Percentiles rank a stretch among this genome's conserved stretches.
phyloP scores from a whole-genome alignment of 2,113 vertebrate species.

The Caranx ignobilis region DNA sequence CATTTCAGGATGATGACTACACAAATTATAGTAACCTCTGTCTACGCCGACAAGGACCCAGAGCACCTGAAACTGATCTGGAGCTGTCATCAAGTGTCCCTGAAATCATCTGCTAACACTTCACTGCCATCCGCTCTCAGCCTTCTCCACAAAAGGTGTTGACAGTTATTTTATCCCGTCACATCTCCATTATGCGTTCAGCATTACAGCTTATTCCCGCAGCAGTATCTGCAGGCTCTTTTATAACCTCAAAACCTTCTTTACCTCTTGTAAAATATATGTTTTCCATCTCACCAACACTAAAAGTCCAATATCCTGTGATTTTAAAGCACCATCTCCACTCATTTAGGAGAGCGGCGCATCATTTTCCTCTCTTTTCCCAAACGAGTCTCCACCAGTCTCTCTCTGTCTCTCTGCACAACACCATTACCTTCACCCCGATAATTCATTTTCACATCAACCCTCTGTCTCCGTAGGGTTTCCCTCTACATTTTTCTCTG shows the following conservation, averaged over 20 bases:
- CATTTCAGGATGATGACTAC: constrained; percentile 39
- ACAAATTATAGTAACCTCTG: constrained; percentile 35
- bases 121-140: not conserved
- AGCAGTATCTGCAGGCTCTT: not conserved
- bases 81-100: constrained; percentile 5
- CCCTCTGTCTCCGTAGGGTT: constrained; percentile 11
- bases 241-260: not conserved
- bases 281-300: constrained; percentile 3
- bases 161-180: not conserved
- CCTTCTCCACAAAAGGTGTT: not conserved
- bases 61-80: constrained; percentile 52
- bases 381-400: constrained; percentile 7
- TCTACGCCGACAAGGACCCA: constrained; percentile 20
- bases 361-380: not conserved
- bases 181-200: not conserved
- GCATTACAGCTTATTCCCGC: not conserved
- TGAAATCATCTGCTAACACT: not conserved
- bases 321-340: constrained; percentile 26
- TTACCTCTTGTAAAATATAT: not conserved
- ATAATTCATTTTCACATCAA: constrained; percentile 41
- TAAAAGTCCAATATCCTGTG: not conserved
- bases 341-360: not conserved
- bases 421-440: constrained; percentile 3
- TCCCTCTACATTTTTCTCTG: constrained; percentile 13
- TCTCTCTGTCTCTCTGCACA: constrained; percentile 5